These are phyloP conservation scores for Uloborus diversus DNA, from an alignment of 1,140 invertebrate species.

Conservation along the genomic window DNA sequence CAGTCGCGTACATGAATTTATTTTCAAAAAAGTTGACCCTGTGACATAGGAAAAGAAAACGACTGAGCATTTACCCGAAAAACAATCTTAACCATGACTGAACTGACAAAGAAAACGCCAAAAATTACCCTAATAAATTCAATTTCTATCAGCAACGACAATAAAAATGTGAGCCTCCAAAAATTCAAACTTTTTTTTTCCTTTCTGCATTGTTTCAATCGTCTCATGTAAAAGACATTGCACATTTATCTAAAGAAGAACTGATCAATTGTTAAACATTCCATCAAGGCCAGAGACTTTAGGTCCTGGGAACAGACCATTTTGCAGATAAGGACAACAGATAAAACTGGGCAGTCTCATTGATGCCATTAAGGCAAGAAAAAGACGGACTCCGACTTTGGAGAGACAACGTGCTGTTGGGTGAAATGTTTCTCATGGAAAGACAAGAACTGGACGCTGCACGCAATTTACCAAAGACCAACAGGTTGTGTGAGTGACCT, in stretches of 20 bases:
- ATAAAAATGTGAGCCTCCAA: too few species aligned
- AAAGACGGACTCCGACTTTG: slow-evolving; percentile 10
- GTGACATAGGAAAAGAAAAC: too few species aligned
- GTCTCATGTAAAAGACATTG: slow-evolving; percentile 12
- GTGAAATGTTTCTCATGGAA: slow-evolving; percentile 55
- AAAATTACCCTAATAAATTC: slow-evolving; percentile 10
- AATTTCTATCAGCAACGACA: neutral
- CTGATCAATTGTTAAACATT: slow-evolving; percentile 51
- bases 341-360: slow-evolving; percentile 18
- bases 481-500: slow-evolving; percentile 52
- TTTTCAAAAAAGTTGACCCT: too few species aligned
- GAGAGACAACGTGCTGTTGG: neutral
- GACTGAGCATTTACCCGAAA: too few species aligned
- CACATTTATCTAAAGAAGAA: slow-evolving; percentile 38
- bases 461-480: slow-evolving; percentile 36
- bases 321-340: slow-evolving; percentile 17
- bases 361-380: slow-evolving; percentile 41
- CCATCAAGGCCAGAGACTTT: slow-evolving; percentile 31
- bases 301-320: slow-evolving; percentile 49
- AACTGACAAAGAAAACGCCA: neutral
- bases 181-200: slow-evolving; percentile 25
- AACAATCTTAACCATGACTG: too few species aligned
- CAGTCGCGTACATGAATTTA: too few species aligned
- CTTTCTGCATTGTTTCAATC: slow-evolving; percentile 35
- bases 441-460: slow-evolving; percentile 33